Base-by-base conservation (phyloP, 2,888 invertebrate species). In the Celastrina argiolus region DNA sequence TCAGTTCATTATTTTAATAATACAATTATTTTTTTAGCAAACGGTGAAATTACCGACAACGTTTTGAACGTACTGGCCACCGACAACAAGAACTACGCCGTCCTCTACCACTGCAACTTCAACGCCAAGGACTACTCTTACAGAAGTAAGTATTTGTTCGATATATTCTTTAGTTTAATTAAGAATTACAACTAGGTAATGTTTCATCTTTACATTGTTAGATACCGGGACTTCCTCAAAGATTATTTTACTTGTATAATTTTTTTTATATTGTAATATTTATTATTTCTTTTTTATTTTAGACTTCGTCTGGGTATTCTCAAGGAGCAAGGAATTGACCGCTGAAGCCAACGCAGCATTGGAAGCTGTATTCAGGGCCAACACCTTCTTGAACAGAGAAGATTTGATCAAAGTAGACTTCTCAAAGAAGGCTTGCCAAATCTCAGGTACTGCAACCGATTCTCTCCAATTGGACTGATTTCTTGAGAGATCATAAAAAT, bases 41-140 rank as follows among this genome's bases (percentile, higher is more conserved):
- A 26, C 36, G 84, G 78, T 22, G 70, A 75, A 2, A 71, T 79
- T n/a, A 64, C 34, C 10, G 56, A 67, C 16, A 65, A 67, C 16
- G 42, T 66, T 10, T 78, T 83, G 36, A 81, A 78, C 78, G 70
- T 84, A 5, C 69, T 80, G 0, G 42, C 67, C 2, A 76, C 77
- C 2, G 73, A 78, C 59, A 73, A 76, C 63, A 8, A 22, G 0
- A 69, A 56, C 42, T 81, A 70, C 64, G 76, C 81, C 2, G 64
- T 84, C 1, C 93, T 94, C 0, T 94, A 94, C 92, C 93, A 92
- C 72, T 95, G 95, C 82, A 84, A 79, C 68, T 81, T 78, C 65
- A 82, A 85, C 18, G 84, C 85, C 36, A 81, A 83, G 74, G 81
- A 77, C 66, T 86, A 86, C 69, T 74, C 77, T 1, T 85, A 85